A percentile compares a stretch with the other conserved stretches of the same genome.
Conservation (phyloP, 1,140 invertebrate species). For the Sycophaga agraensis region DNA sequence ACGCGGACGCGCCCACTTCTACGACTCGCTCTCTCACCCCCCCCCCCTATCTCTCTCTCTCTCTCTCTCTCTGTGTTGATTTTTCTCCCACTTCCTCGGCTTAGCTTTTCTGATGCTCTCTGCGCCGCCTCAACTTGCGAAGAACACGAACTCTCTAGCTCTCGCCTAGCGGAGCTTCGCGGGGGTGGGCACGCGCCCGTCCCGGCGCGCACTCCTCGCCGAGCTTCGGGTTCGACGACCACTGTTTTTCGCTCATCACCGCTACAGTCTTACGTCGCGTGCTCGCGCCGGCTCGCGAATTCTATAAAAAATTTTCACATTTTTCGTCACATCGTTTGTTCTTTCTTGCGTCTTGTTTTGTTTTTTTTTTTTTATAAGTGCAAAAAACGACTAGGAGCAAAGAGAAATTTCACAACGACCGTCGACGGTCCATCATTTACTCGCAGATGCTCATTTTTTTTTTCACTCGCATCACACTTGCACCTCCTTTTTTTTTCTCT, state of each 20-base stretch:
- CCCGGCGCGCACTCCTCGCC: too few species aligned
- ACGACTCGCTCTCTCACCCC: conserved; percentile 12
- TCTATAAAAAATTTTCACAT: too few species aligned
- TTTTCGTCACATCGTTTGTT: background rate
- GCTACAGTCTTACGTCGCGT: conserved; percentile 1
- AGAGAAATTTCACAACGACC: conserved; percentile 24
- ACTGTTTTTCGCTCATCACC: conserved; percentile 13
- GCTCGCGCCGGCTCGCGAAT: conserved; percentile 11
- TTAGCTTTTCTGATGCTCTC: background rate
- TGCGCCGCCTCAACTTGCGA: background rate
- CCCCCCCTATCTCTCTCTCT: conserved; percentile 21
- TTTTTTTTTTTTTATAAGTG: conserved; percentile 17
- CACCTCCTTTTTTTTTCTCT: background rate
- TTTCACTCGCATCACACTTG: background rate
- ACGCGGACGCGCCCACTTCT: conserved; percentile 20
- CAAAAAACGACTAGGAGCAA: conserved; percentile 29
- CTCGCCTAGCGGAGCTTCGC: conserved; percentile 11
- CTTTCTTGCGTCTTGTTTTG: background rate
- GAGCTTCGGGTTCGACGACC: conserved; percentile 24
- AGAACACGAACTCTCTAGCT: conserved; percentile 9
- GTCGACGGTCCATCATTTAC: conserved; percentile 12
- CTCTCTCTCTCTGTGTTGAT: conserved; percentile 18
- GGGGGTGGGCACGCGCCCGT: too few species aligned
- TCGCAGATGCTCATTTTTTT: conserved; percentile 2
- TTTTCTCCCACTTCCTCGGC: conserved; percentile 1